Conservation (phyloP, 2,797 vertebrate genomes). For the Enoplosus armatus region DNA sequence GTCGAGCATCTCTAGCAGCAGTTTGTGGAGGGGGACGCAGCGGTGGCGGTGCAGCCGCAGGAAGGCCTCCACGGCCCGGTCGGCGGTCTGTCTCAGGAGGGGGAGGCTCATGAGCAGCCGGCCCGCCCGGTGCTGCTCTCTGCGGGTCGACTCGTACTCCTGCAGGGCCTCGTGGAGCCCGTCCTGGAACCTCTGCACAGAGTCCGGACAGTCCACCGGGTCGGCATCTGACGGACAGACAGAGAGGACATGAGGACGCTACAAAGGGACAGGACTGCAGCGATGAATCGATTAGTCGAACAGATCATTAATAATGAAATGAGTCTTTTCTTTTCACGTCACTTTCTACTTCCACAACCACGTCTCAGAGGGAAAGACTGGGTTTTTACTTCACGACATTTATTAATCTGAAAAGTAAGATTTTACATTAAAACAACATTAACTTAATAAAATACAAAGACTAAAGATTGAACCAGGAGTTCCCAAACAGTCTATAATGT, state of each 20-base stretch:
- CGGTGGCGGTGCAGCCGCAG: constrained; percentile 67
- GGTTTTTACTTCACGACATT: no score
- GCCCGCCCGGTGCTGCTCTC: constrained; percentile 72
- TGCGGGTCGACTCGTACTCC: constrained; percentile 72
- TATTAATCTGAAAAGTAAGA: no score
- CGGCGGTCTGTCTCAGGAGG: constrained; percentile 79
- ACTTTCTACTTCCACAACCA: no score
- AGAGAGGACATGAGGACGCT: background rate
- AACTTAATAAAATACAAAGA: no score
- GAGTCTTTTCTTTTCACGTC: no score
- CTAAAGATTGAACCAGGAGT: no score
- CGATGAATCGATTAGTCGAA: no score
- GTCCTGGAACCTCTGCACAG: constrained; percentile 80
- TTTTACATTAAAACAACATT: no score
- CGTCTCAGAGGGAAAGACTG: no score
- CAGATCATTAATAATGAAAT: no score
- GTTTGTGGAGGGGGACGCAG: constrained; percentile 80
- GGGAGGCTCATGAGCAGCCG: constrained; percentile 84
- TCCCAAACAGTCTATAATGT: no score
- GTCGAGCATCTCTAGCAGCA: constrained; percentile 85
- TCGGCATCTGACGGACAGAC: constrained; percentile 66
- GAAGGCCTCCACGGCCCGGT: constrained; percentile 61
- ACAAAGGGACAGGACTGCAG: no score
- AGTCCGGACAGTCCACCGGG: constrained; percentile 72
- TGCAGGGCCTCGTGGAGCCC: constrained; percentile 82